phyloP scores from a whole-genome alignment of 2,888 invertebrate genomes.

The Nomada hirtipes region DNA sequence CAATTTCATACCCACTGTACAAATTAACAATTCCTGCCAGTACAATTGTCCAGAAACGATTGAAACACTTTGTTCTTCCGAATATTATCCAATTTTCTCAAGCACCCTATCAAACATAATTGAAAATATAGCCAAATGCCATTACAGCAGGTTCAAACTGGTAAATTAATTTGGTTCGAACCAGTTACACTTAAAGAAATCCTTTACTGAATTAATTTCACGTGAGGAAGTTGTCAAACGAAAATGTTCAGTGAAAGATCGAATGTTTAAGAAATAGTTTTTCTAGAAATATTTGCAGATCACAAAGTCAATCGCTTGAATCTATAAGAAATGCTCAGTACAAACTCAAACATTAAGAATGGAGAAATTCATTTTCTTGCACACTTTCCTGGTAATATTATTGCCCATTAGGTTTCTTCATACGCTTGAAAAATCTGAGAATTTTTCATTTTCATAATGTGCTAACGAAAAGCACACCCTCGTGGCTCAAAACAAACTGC shows the following conservation, averaged over 20 bases:
- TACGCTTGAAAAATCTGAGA: too few relatives aligned
- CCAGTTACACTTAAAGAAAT: slow-evolving; percentile 47
- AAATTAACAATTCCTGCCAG: slow-evolving; percentile 42
- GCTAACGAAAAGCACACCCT: too few relatives aligned
- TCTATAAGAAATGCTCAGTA: too few relatives aligned
- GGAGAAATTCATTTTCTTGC: too few relatives aligned
- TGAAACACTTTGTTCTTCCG: slow-evolving; percentile 55
- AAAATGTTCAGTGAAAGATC: background rate
- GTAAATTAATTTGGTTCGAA: slow-evolving; percentile 45
- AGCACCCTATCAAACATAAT: slow-evolving; percentile 57
- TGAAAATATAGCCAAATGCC: slow-evolving; percentile 56
- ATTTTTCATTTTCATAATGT: too few relatives aligned
- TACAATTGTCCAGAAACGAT: slow-evolving; percentile 49
- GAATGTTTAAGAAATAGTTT: background rate
- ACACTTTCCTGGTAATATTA: too few relatives aligned
- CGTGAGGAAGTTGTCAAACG: background rate
- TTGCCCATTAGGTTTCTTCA: too few relatives aligned
- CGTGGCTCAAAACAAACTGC: too few relatives aligned
- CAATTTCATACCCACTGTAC: slow-evolving; percentile 9
- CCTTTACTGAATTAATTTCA: slow-evolving; percentile 31
- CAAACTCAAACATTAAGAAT: too few relatives aligned
- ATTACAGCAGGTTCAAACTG: slow-evolving; percentile 42
- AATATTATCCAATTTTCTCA: slow-evolving; percentile 63
- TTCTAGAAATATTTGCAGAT: too few relatives aligned
- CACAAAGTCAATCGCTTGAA: too few relatives aligned